A percentile compares a stretch with the other conserved stretches of the same genome.
phyloP scores from a whole-genome alignment of 2,888 invertebrate genomes.

The Melieria picta region DNA sequence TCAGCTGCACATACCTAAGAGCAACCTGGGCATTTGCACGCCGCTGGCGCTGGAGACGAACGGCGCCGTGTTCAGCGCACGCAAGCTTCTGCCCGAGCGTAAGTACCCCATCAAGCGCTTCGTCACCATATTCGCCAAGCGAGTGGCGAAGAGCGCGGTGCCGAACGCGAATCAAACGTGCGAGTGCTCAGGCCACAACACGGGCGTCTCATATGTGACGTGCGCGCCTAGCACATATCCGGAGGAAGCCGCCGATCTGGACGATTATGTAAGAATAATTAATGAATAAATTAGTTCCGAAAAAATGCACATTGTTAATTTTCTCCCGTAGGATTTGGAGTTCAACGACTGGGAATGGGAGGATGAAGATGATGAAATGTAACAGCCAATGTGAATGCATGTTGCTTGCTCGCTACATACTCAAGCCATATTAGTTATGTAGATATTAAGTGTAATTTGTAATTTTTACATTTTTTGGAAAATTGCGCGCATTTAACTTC shows the following conservation, averaged over 20 bases:
- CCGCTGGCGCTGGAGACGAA: conserved; percentile 87
- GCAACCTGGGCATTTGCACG: conserved; percentile 79
- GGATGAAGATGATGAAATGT: conserved; percentile 50
- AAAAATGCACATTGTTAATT: neutral
- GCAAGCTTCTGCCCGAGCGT: conserved; percentile 70
- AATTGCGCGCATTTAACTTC: too few relatives aligned
- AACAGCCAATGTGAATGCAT: conserved; percentile 19
- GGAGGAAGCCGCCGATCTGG: conserved; percentile 50
- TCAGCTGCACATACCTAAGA: conserved; percentile 80
- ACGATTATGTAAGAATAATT: conserved; percentile 57
- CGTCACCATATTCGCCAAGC: conserved; percentile 74
- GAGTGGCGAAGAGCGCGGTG: conserved; percentile 72
- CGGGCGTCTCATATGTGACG: conserved; percentile 74
- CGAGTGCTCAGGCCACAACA: conserved; percentile 75
- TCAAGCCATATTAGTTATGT: too few relatives aligned
- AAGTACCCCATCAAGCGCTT: conserved; percentile 72
- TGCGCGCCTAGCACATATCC: conserved; percentile 70
- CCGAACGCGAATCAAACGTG: conserved; percentile 74
- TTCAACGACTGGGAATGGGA: conserved; percentile 61
- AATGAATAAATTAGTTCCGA: neutral
- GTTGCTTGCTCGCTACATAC: too few relatives aligned
- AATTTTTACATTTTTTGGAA: too few relatives aligned
- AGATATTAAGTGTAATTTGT: too few relatives aligned
- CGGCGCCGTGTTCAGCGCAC: conserved; percentile 74
- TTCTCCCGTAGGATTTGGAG: conserved; percentile 51